Evolutionary conservation across 30 jellyfish, hydroid and myxozoan genomes (phyloP), one percentile per base, ranked within the genome.

Genomic region (Pelagia noctiluca): DNA sequence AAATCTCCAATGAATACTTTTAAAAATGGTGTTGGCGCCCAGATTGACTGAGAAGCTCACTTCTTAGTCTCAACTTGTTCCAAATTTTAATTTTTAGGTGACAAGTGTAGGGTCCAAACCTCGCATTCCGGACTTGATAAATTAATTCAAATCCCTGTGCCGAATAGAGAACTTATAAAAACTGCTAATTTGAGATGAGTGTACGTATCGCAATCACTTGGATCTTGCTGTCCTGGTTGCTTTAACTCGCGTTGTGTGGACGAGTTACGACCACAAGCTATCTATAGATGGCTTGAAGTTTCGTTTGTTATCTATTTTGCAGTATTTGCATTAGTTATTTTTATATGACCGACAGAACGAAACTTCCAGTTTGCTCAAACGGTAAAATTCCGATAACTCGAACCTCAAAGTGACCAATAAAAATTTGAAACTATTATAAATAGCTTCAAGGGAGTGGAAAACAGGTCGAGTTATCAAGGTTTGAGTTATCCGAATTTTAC

Each of bases 141-240:
- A 42, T 42, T 42, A 42, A 42, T 42, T 42, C 57, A 42, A 42
- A 42, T 42, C 57, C 57, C 57, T 42, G 57, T 42, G 57, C 57
- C 57, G 57, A 42, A 42, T 16, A 42, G 57, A 42, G 57, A 42
- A 42, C 57, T 42, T 42, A 42, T 42, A 42, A 42, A 42, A 42
- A 42, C 57, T 42, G 57, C 57, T 42, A 42, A 42, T 42, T 42
- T 8, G 57, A 42, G 57, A 42, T 42, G 57, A 42, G 57, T 42
- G 57, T 42, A 42, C 57, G 57, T 42, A 42, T 42, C 57, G 57
- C 72, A 57, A 57, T 21, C 72, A 19, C 72, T 57, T 57, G 72
- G 34, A 19, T 57, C 72, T 57, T 57, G 29, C 72, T 19, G 72
- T 57, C 34, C 72, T 57, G 72, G 34, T 57, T 26, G 29, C 11